Evolutionary conservation across 2,113 vertebrate genomes (phyloP).

Genomic region (Pteropus alecto): DNA sequence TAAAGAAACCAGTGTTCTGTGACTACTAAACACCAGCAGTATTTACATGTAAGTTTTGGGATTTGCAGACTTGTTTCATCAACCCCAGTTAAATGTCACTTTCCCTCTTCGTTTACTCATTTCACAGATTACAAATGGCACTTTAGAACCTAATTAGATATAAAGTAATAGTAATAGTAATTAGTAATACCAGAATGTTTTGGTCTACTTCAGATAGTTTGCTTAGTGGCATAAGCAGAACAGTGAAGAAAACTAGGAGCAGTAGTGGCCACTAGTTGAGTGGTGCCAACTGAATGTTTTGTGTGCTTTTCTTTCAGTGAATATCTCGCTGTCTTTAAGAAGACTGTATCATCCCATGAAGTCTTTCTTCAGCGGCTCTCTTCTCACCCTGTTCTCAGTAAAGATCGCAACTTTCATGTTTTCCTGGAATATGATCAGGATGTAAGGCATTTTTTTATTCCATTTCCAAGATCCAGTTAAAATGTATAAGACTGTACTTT

Average conservation of each 20-base stretch:
- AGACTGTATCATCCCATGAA: constrained; percentile 98
- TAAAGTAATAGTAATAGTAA: no score
- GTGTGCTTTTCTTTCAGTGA: constrained; percentile 74
- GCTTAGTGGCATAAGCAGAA: not conserved
- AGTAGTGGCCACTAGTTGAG: not conserved
- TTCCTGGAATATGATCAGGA: constrained; percentile 99
- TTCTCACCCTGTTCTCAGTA: constrained; percentile 93
- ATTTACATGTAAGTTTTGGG: not conserved
- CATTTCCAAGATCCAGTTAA: not conserved
- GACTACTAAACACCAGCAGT: not conserved
- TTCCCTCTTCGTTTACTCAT: not conserved
- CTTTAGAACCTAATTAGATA: not conserved
- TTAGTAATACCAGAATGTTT: not conserved
- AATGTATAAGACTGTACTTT: not conserved
- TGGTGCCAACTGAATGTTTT: not conserved
- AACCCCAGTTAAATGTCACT: not conserved
- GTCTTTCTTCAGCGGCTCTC: constrained; percentile 95
- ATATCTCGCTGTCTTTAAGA: constrained; percentile 98
- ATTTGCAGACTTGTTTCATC: not conserved
- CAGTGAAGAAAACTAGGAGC: not conserved
- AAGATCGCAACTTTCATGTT: constrained; percentile 97
- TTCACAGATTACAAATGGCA: not conserved
- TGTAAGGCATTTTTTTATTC: constrained; percentile 84
- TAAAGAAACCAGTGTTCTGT: not conserved
- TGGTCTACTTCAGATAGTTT: not conserved